Conservation (phyloP, 2,888 invertebrate genomes). For the Anticlea derivata region DNA sequence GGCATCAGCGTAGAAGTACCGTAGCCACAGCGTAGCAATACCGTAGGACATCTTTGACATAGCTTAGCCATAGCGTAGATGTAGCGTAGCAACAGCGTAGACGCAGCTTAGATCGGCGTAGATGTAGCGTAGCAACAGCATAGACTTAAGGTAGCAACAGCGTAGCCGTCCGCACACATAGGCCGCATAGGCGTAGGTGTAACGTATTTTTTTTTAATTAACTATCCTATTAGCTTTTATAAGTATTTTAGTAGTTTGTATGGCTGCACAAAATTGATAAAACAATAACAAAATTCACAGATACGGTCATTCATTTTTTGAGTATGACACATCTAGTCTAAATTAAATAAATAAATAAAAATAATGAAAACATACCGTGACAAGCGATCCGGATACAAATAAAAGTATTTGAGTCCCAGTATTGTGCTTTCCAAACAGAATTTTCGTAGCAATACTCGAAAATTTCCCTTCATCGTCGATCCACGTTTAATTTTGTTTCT, state of each 20-base stretch:
- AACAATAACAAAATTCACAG: too few relatives aligned
- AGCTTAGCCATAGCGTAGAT: not conserved
- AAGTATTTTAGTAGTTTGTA: too few relatives aligned
- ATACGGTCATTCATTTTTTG: too few relatives aligned
- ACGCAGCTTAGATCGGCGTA: not conserved
- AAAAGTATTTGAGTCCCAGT: slow-evolving; percentile 71
- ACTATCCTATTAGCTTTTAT: too few relatives aligned
- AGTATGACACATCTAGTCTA: too few relatives aligned
- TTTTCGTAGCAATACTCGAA: slow-evolving; percentile 47
- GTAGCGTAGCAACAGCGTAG: slow-evolving; percentile 3
- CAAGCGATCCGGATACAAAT: slow-evolving; percentile 65
- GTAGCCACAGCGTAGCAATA: not conserved
- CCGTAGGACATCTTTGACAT: too few relatives aligned
- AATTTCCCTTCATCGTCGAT: slow-evolving; percentile 49
- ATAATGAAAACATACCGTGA: slow-evolving; percentile 56
- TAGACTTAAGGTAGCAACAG: not conserved
- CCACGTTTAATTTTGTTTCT: too few relatives aligned
- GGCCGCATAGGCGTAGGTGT: too few relatives aligned
- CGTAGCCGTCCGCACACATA: too few relatives aligned
- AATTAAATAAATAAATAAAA: not conserved
- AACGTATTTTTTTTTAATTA: too few relatives aligned
- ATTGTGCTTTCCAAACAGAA: slow-evolving; percentile 66
- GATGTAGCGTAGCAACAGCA: not conserved
- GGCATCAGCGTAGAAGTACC: not conserved
- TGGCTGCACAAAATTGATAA: too few relatives aligned